Evolutionary conservation across 2,113 vertebrate genomes (phyloP), one percentile per base, ranked within the genome.

Genomic region (Labrus mixtus): DNA sequence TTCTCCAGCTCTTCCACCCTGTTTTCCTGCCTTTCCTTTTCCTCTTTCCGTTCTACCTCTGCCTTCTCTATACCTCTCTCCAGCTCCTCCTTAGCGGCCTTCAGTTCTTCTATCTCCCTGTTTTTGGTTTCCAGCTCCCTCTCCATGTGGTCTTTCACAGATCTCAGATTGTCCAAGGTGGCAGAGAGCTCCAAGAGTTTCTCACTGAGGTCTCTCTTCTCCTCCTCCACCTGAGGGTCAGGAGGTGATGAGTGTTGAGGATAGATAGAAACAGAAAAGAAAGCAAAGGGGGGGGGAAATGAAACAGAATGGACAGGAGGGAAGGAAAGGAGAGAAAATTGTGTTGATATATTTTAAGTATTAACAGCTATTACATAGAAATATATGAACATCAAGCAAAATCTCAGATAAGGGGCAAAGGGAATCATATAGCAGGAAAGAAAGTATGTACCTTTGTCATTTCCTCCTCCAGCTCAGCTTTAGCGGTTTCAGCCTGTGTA

Each of bases 401-500:
- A 33, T 33, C 29, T 33, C 29, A 33, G 29, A 33, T 33, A 33
- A 6, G 29, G 29, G 6, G 29, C 29, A 33, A 33, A 33, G 29
- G 6, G 29, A 1, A 25, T 25, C 25, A 25, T 1, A 25, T 25
- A 39, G 23, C 10, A 55, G 6, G 0, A 1, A 58, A 68, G 62
- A 22, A 50, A 4, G 1, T 41, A 9, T 0, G 48, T 78, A 93
- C 92, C 90, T 75, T 83, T 19, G 12, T 67, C 48, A 55, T 90
- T 76, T 95, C 93, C 19, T 83, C 67, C 29, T 97, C 96, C 13
- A 91, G 76, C 36, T 97, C 96, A 54, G 91, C 94, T 91, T 96
- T 96, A 45, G 91, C 83, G 23, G 41, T 89, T 89, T 98, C 97
- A 0, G 93, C 79, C 77, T 93, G 66, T 22, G 0, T 17, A 66